Percentiles rank a stretch among this genome's conserved stretches.
Evolutionary conservation across 2,113 vertebrate genomes (phyloP).

Genomic region (Pterocles burchelli): DNA sequence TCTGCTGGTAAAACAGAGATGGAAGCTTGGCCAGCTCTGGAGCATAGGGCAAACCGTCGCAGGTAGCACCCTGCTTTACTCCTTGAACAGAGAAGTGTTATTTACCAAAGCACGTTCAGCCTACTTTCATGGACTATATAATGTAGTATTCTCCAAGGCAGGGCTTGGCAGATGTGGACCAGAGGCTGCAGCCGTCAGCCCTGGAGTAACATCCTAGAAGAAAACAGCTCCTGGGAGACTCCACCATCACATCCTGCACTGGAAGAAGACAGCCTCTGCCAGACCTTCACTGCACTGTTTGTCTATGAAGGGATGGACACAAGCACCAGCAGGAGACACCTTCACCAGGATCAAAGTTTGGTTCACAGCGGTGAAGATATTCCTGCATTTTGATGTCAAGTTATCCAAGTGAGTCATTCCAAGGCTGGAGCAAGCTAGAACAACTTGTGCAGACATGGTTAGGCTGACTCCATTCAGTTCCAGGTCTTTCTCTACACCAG

Average conservation of each 20-base stretch:
- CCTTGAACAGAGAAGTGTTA: not conserved
- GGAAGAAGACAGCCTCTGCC: not conserved
- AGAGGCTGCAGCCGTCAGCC: fast-evolving
- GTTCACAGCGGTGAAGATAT: fast-evolving
- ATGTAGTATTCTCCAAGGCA: not conserved
- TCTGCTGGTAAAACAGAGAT: not conserved
- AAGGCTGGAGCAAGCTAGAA: not conserved
- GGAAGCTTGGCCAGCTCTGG: not conserved
- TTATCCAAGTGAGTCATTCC: not conserved
- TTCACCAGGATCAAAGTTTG: not conserved
- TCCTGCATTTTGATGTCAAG: not conserved
- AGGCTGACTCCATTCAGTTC: not conserved
- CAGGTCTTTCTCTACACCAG: not conserved
- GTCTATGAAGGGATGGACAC: not conserved
- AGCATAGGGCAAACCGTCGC: not conserved
- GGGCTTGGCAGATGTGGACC: not conserved
- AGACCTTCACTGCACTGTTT: not conserved
- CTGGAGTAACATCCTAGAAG: not conserved
- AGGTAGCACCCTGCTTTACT: not conserved
- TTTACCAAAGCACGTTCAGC: not conserved
- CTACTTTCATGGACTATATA: not conserved
- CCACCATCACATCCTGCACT: not conserved
- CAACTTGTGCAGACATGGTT: not conserved
- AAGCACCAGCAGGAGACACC: not conserved
- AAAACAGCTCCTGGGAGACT: not conserved